A percentile compares a stretch with the other conserved stretches of the same genome.
Evolutionary conservation across 2,888 invertebrate species (phyloP).

Genomic region (Ormyrus labotus): DNA sequence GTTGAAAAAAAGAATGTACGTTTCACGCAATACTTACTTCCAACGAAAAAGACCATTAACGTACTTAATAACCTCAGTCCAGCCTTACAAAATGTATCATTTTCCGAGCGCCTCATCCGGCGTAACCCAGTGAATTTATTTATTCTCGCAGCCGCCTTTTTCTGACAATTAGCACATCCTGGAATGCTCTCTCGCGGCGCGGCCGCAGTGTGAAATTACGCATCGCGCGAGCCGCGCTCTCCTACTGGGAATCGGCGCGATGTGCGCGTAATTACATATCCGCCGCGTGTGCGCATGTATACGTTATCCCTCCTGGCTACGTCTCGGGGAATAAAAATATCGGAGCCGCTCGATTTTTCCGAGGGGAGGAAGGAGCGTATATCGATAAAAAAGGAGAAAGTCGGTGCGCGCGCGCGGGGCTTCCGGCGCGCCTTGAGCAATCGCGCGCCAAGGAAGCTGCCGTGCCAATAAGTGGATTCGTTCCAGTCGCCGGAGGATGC

Average conservation of each 20-base stretch:
- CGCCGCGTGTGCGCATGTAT: no score
- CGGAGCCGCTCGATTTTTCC: constrained; percentile 25
- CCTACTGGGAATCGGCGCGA: constrained; percentile 8
- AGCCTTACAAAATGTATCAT: neutral
- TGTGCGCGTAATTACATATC: constrained; percentile 32
- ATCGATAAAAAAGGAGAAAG: neutral
- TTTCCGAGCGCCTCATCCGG: constrained; percentile 5
- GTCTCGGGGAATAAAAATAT: constrained; percentile 38
- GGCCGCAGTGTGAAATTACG: constrained; percentile 35
- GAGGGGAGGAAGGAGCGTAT: neutral
- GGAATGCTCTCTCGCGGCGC: constrained; percentile 41
- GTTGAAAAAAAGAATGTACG: no score
- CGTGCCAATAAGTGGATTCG: constrained; percentile 63
- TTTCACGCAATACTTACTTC: no score
- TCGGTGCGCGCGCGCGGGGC: neutral
- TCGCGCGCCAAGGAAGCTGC: constrained; percentile 52
- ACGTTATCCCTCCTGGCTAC: neutral
- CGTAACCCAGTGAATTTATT: neutral
- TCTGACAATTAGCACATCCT: constrained; percentile 48
- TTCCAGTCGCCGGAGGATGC: constrained; percentile 56
- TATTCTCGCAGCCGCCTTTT: constrained; percentile 24
- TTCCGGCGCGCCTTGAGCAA: constrained; percentile 28
- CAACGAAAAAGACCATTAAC: no score
- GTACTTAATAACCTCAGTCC: no score
- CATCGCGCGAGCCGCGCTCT: neutral